Percentiles rank a stretch among this genome's conserved stretches.
Conservation (phyloP, 2,888 invertebrate species). For the Adelphocoris suturalis region DNA sequence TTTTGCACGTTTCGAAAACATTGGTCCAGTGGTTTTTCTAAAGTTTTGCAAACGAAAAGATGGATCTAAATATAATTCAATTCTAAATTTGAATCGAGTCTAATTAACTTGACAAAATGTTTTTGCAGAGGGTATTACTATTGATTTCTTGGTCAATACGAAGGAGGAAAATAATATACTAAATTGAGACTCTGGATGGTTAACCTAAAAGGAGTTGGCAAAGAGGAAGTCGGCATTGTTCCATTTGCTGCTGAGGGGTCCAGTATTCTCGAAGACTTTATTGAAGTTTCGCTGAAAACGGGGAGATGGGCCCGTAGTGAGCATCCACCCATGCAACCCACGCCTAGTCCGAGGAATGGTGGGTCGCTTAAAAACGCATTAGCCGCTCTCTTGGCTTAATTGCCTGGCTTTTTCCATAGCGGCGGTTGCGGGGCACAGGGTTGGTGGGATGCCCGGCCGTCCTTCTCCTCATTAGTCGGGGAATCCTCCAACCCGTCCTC, state of each 20-base stretch:
- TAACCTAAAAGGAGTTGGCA: neutral
- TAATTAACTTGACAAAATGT: no score
- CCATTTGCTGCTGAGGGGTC: conserved; percentile 6
- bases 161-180: no score
- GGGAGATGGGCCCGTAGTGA: neutral
- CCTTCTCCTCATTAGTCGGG: conserved; percentile 39
- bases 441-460: conserved; percentile 1
- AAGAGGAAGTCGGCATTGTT: neutral
- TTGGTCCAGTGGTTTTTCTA: no score
- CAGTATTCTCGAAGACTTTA: conserved; percentile 37
- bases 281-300: conserved; percentile 41
- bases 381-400: conserved; percentile 67
- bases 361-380: conserved; percentile 71
- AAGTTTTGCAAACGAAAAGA: no score
- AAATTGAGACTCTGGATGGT: no score
- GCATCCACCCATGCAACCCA: conserved; percentile 10
- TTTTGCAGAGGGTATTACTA: no score
- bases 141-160: no score
- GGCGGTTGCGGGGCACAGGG: conserved; percentile 22
- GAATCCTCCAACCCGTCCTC: neutral
- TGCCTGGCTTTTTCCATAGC: conserved; percentile 62
- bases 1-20: no score
- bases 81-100: no score
- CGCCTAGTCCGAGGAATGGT: neutral
- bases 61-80: no score